Percentiles rank a stretch among this genome's conserved stretches.
Conservation (phyloP, 2,797 vertebrate genomes). For the Acrocephalus scirpaceus region DNA sequence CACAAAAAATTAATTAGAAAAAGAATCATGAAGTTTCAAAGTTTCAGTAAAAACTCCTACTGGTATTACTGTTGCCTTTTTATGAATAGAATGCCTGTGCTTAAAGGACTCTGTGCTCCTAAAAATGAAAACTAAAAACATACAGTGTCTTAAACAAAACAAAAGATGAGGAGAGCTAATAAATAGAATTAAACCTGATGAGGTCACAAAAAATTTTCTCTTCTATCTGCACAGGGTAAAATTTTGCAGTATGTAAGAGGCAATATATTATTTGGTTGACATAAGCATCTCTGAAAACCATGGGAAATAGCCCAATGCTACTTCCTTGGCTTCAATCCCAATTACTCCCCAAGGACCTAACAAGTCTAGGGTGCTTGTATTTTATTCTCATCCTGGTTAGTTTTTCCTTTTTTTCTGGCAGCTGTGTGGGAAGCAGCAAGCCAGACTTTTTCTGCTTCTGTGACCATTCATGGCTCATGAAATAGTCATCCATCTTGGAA, state of each 20-base stretch:
- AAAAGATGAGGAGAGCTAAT: not conserved
- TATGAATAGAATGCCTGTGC: not conserved
- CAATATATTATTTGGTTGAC: not conserved
- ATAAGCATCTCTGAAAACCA: not conserved
- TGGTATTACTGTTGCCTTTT: not conserved
- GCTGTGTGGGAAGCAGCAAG: not conserved
- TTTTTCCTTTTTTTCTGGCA: not conserved
- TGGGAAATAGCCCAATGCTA: not conserved
- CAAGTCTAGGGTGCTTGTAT: not conserved
- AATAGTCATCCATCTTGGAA: not conserved
- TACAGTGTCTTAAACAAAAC: not conserved
- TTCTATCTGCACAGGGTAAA: not conserved
- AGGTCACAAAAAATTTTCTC: not conserved
- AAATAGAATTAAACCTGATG: not conserved
- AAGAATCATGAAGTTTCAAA: not conserved
- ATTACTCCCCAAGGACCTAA: not conserved
- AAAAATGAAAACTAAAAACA: slow-evolving; percentile 4
- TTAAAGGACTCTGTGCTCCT: not conserved
- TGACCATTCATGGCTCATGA: not conserved
- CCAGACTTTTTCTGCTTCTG: not conserved
- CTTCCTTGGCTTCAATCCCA: not conserved
- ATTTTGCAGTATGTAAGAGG: not conserved
- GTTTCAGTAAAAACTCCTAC: not conserved
- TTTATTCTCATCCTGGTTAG: not conserved
- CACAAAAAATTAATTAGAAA: not conserved